Conservation (phyloP, 2,797 vertebrate species). For the Fringilla coelebs region DNA sequence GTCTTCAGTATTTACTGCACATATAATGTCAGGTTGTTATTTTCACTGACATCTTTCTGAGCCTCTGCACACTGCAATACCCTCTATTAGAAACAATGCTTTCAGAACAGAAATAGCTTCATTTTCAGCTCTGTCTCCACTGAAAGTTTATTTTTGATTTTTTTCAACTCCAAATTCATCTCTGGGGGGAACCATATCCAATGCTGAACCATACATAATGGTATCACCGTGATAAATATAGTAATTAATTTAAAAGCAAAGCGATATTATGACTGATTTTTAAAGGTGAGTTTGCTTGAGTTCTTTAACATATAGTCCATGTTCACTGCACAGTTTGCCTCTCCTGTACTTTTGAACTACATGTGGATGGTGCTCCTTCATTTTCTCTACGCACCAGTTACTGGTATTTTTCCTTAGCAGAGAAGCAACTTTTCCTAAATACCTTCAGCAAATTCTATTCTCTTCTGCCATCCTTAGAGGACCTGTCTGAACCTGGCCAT, state of each 20-base stretch:
- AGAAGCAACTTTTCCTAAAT: neutral
- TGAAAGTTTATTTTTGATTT: neutral
- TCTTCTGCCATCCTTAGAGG: neutral
- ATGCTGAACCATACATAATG: neutral
- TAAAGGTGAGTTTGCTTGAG: neutral
- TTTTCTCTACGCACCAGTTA: neutral
- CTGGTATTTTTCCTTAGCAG: neutral
- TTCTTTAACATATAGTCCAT: neutral
- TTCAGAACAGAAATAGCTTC: neutral
- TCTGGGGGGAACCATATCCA: neutral
- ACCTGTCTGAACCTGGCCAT: neutral
- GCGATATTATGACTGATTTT: neutral
- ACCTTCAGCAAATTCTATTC: neutral
- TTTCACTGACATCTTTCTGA: neutral
- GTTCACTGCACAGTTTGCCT: neutral
- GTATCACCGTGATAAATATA: neutral
- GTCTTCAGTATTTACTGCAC: neutral
- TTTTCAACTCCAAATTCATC: neutral
- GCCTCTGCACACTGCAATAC: fast-evolving
- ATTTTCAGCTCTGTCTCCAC: neutral
- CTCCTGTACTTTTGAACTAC: neutral
- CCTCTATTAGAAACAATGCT: neutral
- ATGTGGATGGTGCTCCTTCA: neutral
- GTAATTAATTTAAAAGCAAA: neutral
- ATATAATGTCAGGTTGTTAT: neutral